phyloP scores from a whole-genome alignment of 2,797 vertebrate species.

The Periophthalmus magnuspinnatus region DNA sequence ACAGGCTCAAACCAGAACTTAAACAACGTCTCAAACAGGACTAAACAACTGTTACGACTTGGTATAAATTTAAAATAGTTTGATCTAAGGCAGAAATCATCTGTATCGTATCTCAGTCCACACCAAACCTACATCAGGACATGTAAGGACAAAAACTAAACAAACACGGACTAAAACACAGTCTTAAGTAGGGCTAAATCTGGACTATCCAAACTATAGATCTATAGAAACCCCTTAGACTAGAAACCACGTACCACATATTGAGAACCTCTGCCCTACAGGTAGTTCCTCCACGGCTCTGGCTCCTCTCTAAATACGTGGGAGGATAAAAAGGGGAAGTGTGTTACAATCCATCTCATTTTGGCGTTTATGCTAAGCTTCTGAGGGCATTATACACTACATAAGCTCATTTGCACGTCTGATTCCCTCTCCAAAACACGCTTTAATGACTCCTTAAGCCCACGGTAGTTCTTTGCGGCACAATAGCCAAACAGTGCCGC shows the following conservation, averaged over 20 bases:
- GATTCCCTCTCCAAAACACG: constrained; percentile 76
- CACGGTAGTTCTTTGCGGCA: constrained; percentile 72
- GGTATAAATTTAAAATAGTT: too few species aligned
- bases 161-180: background rate
- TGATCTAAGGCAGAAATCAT: too few species aligned
- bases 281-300: constrained; percentile 73
- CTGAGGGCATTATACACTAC: constrained; percentile 77
- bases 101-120: too few species aligned
- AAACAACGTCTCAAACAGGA: too few species aligned
- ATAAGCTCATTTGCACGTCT: constrained; percentile 84
- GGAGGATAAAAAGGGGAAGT: constrained; percentile 75
- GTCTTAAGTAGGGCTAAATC: background rate
- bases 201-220: background rate
- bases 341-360: constrained; percentile 69
- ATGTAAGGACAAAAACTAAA: background rate
- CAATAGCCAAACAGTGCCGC: constrained; percentile 57
- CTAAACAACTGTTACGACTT: background rate
- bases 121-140: background rate
- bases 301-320: constrained; percentile 73
- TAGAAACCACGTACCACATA: background rate
- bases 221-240: background rate
- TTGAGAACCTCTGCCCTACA: constrained; percentile 71
- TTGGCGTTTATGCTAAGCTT: constrained; percentile 83
- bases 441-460: constrained; percentile 80
- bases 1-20: background rate